Conservation (phyloP, 2,888 invertebrate genomes). For the Lomographa bimaculata region DNA sequence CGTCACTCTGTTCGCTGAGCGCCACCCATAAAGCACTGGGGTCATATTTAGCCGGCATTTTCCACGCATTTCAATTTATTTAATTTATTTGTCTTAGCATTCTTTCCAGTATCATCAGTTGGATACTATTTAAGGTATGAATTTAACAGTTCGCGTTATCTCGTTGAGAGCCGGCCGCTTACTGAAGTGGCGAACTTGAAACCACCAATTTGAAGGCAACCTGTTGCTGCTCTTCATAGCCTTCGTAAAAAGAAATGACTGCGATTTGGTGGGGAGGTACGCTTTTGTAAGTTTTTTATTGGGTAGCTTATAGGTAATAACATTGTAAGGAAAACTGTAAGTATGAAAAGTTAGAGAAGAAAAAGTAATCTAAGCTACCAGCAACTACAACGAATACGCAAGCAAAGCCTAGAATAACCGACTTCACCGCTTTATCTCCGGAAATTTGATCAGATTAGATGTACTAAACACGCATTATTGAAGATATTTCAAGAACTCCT, state of each 20-base stretch:
- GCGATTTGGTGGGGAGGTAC: slow-evolving; percentile 1
- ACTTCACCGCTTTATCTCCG: too few species aligned
- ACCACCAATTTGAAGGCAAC: slow-evolving; percentile 20
- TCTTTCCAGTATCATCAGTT: background rate
- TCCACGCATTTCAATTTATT: slow-evolving; percentile 40
- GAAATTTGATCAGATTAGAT: too few species aligned
- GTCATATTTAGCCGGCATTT: slow-evolving; percentile 64
- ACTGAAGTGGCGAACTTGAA: slow-evolving; percentile 45
- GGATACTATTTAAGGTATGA: background rate
- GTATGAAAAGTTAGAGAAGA: too few species aligned
- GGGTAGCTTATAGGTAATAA: too few species aligned
- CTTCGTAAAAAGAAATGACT: slow-evolving; percentile 10
- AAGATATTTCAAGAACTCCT: too few species aligned
- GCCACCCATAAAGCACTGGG: slow-evolving; percentile 79
- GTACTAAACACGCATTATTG: too few species aligned
- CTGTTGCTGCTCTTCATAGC: slow-evolving; percentile 28
- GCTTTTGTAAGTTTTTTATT: too few species aligned
- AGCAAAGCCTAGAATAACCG: too few species aligned
- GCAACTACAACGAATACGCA: too few species aligned
- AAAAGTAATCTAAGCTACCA: too few species aligned
- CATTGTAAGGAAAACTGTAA: too few species aligned
- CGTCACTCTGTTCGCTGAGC: slow-evolving; percentile 80
- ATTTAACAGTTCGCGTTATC: slow-evolving; percentile 34
- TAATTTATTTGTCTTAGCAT: too few species aligned
- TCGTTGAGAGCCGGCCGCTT: slow-evolving; percentile 48